Evolutionary conservation across 2,888 invertebrate genomes (phyloP).

Genomic region (Therioaphis trifolii): DNA sequence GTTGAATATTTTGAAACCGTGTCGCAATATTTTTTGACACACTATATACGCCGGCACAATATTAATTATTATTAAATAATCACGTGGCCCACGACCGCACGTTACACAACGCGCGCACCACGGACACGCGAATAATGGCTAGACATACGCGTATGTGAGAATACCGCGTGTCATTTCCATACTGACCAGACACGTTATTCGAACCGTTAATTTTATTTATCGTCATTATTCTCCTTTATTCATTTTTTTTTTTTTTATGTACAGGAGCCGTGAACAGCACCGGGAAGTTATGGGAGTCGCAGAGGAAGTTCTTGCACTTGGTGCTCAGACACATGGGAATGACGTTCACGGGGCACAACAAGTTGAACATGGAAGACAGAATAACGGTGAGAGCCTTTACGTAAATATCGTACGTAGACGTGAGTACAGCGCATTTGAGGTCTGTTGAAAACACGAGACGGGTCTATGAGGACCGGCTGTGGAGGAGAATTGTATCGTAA

Average conservation of each 20-base stretch:
- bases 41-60: constrained; percentile 59
- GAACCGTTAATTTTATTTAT: too few relatives aligned
- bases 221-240: too few relatives aligned
- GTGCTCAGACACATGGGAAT: constrained; percentile 87
- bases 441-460: too few relatives aligned
- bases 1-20: constrained; percentile 58
- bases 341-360: constrained; percentile 79
- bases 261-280: constrained; percentile 90
- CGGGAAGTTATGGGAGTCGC: constrained; percentile 90
- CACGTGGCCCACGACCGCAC: constrained; percentile 45
- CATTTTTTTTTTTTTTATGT: constrained; percentile 62
- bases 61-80: constrained; percentile 63
- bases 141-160: neutral
- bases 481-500: too few relatives aligned
- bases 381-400: constrained; percentile 83
- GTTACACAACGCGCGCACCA: constrained; percentile 34
- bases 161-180: constrained; percentile 42
- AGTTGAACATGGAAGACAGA: constrained; percentile 83
- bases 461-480: too few relatives aligned
- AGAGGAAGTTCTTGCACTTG: constrained; percentile 87
- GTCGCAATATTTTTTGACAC: constrained; percentile 61
- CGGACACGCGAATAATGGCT: constrained; percentile 46
- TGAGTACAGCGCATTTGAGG: too few relatives aligned
- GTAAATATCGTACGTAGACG: too few relatives aligned
- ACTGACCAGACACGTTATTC: constrained; percentile 25